Base-by-base conservation (phyloP, 2,888 invertebrate species). In the Eristalinus aeneus region DNA sequence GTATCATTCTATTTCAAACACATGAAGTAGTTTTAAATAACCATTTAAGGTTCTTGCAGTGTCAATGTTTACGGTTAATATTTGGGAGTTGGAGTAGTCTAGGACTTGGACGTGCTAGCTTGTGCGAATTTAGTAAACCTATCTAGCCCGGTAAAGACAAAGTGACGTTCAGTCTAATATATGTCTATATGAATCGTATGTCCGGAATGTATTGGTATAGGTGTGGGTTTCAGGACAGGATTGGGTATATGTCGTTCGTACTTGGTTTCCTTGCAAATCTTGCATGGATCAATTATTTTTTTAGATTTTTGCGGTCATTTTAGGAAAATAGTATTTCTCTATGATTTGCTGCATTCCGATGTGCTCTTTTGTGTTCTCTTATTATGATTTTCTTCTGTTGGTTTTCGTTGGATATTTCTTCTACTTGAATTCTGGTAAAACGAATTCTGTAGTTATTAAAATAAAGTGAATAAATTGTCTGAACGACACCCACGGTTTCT, bases 11-110 rank as follows among this genome's bases (percentile, higher is more conserved):
- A 85, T 27, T 1, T 80, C 76, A 8, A 64, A 27, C 12, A 27
- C 46, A 16, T 84, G 69, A n/a, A 68, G 79, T 23, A 75, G 27
- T 68, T 83, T 77, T 53, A 83, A 58, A 16, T 39, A 72, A 16
- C 83, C 77, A 11, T 46, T 60, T 46, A 56, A 16, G 11, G 69
- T 76, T 34, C 32, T 77, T 9, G 69, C 72, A 4, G 39, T 69
- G 27, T 71, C 60, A 16, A n/a, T n/a, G n/a, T n/a, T n/a, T n/a
- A n/a, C n/a, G n/a, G n/a, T n/a, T n/a, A n/a, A n/a, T n/a, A n/a
- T 22, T 71, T 82, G 71, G 10, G 76, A 64, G 32, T 76, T 71
- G 16, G 75, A 39, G 20, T 69, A 71, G 65, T 76, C 71, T 16
- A 81, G 46, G 27, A 76, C 72, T 32, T 72, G 69, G 31, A 65